Conservation (phyloP, 2,113 vertebrate genomes). For the Heterotilapia buettikoferi region DNA sequence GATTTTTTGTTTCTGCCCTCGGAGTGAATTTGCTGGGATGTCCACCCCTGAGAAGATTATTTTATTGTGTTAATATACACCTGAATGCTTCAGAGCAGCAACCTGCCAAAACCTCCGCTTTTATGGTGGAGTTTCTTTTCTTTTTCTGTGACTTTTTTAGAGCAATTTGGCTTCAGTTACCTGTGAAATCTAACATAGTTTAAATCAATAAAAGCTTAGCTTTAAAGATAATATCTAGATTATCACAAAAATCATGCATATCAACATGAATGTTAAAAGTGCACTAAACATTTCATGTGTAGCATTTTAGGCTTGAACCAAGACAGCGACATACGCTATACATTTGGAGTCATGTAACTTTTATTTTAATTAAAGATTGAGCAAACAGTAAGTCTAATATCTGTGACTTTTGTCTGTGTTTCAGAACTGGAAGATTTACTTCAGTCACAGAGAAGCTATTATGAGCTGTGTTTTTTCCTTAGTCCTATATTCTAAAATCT, state of each 20-base stretch:
- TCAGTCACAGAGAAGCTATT: neutral
- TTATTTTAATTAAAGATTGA: neutral
- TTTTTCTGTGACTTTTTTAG: neutral
- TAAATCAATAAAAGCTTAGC: neutral
- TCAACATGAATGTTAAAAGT: neutral
- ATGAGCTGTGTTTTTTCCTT: neutral
- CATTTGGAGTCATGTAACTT: neutral
- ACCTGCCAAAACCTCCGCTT: neutral
- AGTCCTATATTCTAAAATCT: neutral
- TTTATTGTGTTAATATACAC: neutral
- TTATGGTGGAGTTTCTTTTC: neutral
- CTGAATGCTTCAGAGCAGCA: neutral
- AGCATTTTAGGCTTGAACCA: no score
- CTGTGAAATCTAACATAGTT: neutral
- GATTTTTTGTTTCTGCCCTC: neutral
- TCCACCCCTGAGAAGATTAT: neutral
- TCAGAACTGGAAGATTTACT: neutral
- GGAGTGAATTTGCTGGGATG: no score
- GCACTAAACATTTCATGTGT: no score
- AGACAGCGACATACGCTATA: accelerated
- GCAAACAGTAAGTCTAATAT: neutral
- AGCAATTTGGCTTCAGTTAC: neutral
- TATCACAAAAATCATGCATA: neutral
- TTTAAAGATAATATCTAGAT: neutral
- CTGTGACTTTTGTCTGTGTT: neutral